Evolutionary conservation across 2,888 invertebrate genomes (phyloP).

Genomic region (Embidobia sp.): DNA sequence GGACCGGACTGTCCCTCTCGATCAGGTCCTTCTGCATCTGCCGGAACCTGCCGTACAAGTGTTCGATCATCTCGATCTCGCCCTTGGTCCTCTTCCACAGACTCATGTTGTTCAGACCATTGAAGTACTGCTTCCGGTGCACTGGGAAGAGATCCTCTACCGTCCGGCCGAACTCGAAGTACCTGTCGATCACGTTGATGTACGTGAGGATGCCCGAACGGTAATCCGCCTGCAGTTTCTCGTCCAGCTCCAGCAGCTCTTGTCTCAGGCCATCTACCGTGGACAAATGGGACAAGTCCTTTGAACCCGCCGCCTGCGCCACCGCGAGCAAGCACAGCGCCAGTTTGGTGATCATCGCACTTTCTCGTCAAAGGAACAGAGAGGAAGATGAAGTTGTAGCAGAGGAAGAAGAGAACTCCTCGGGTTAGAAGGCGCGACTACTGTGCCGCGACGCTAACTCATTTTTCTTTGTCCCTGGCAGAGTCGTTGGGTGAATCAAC

Average conservation of each 20-base stretch:
- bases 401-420: not conserved
- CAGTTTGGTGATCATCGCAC: too few relatives aligned
- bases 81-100: slow-evolving; percentile 85
- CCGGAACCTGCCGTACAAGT: slow-evolving; percentile 86
- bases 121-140: slow-evolving; percentile 66
- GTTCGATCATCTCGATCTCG: slow-evolving; percentile 85
- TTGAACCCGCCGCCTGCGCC: too few relatives aligned
- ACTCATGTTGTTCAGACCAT: slow-evolving; percentile 82
- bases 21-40: slow-evolving; percentile 83
- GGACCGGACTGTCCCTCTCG: slow-evolving; percentile 76
- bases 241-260: slow-evolving; percentile 84
- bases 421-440: not conserved
- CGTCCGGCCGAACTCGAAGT: slow-evolving; percentile 83
- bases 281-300: too few relatives aligned
- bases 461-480: slow-evolving; percentile 42
- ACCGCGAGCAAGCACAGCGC: too few relatives aligned
- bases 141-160: slow-evolving; percentile 79
- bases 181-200: slow-evolving; percentile 84
- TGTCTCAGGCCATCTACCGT: slow-evolving; percentile 85
- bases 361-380: too few relatives aligned
- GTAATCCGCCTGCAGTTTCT: slow-evolving; percentile 82
- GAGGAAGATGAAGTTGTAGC: too few relatives aligned
- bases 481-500: slow-evolving; percentile 27
- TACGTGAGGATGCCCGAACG: slow-evolving; percentile 81
- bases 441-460: slow-evolving; percentile 2